Base-by-base conservation (phyloP, 2,888 invertebrate species). In the Ariolimax columbianus region DNA sequence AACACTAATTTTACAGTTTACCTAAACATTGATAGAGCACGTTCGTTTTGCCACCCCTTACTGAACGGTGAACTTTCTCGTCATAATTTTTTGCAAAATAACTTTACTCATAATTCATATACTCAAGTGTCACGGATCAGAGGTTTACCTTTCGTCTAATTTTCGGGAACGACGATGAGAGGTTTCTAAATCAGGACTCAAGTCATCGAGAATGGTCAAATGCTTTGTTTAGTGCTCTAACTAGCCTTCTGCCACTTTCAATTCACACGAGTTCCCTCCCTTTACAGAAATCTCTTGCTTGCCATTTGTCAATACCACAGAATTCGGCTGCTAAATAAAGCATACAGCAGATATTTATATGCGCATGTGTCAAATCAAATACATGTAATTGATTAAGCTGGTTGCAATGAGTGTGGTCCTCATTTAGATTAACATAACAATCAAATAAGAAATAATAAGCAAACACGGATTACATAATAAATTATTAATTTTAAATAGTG, bases 241-340 rank as follows among this genome's bases (percentile, higher is more conserved):
- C 47, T 47, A 66, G 23, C 40, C 73, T 59, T 72, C 79, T 55
- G 68, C 79, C 55, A 59, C 66, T 43, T 63, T 68, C 33, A 30
- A 30, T 33, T 66, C 33, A 47, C 23, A 43, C 40, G 66, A 66
- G 75, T 68, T 77, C 36, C 75, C 40, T 43, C 68, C 63, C 77
- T 38, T 77, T 33, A 23, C 51, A 43, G 77, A 77, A 68, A 77
- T 77, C 63, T 83, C 68, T 70, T 77, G 75, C 68, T 70, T 77
- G 75, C 38, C 66, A 77, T 83, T 75, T 83, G 75, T 77, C 47
- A 63, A 68, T 66, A 79, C 26, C 43, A 17, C 2, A 2, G 79
- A 79, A 26, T 79, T 79, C 79, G 78, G 26, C 0, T 23, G 63
- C 9, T 38, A 63, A n/a, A 23, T 17, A n/a, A 38, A 26, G 59